Base-by-base conservation (phyloP, 2,888 invertebrate species). In the Pimpla rufipes region DNA sequence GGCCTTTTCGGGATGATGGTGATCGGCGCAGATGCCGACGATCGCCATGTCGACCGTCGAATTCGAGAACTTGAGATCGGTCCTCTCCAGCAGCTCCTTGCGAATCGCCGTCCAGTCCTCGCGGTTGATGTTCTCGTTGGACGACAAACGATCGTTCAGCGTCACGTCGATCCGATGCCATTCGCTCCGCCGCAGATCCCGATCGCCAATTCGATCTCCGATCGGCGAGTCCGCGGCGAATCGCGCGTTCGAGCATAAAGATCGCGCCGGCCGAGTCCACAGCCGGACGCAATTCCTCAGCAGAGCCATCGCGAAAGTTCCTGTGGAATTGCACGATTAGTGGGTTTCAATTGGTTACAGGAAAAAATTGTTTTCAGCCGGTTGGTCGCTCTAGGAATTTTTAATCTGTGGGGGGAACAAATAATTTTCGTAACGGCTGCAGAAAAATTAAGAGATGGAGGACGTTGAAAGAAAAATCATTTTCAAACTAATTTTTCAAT, bases 21-120 rank as follows among this genome's bases (percentile, higher is more conserved):
- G 86, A 4, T 88, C 89, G 7, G 93, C 89, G 91, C 96, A 95
- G 21, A 94, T 88, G 77, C 95, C 94, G 50, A 96, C 89, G 50
- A 96, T 94, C 0, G 95, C 90, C 45, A 95, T 94, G 93, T 97
- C 96, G 42, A 96, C 93, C 90, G 95, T 96, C 52, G 93, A 93
- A 52, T 92, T 84, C 64, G 93, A 95, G 13, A 94, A 87, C 0
- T 35, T 0, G 42, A 89, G 89, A n/a, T 93, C 93, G 57, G 87
- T 88, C 83, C 91, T 92, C 0, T 91, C 89, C 16, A 95, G 87
- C 59, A 95, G 87, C 82, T 93, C 91, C 42, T 92, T 88, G 90
- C 94, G 94, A 18, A 95, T 85, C 55, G 86, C 71, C 3, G 88
- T 79, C 95, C 95, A 95, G 66, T 90, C 77, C 3, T 85, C 77